These are phyloP conservation scores for Alloplasta piceator DNA, from an alignment of 2,888 invertebrate species.

Conservation along the genomic window DNA sequence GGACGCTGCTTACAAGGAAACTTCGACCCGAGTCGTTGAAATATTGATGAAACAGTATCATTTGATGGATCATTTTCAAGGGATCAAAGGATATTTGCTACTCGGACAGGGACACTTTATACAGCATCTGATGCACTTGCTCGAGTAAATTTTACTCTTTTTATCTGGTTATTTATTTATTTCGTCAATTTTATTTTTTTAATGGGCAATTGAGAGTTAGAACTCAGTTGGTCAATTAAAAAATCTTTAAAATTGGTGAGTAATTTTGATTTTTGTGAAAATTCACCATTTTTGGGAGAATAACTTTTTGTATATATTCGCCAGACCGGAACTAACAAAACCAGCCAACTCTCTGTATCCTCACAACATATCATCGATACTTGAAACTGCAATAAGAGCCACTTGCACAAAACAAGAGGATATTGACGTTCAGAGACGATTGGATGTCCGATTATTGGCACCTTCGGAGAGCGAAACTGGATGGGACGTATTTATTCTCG, in stretches of 20 bases:
- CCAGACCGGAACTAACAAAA: constrained; percentile 93
- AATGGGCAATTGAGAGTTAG: too few relatives aligned
- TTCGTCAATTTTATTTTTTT: neutral
- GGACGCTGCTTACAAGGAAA: constrained; percentile 93
- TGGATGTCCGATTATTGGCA: constrained; percentile 91
- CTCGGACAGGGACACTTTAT: constrained; percentile 99
- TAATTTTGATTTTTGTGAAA: neutral
- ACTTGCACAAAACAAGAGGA: constrained; percentile 98
- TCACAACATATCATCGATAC: constrained; percentile 93
- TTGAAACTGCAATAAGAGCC: constrained; percentile 93
- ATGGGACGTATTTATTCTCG: constrained; percentile 94
- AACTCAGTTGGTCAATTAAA: too few relatives aligned
- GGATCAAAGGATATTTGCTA: constrained; percentile 94
- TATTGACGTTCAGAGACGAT: constrained; percentile 93
- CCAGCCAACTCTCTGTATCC: constrained; percentile 93
- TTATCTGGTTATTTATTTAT: constrained; percentile 30
- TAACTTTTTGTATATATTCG: constrained; percentile 49
- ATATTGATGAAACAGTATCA: constrained; percentile 94
- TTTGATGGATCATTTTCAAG: constrained; percentile 95
- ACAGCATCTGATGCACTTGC: constrained; percentile 94
- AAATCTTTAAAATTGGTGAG: neutral
- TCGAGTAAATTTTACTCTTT: constrained; percentile 88
- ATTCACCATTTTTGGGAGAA: constrained; percentile 39
- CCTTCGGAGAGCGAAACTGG: constrained; percentile 90
- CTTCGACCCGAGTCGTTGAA: constrained; percentile 93